These are phyloP conservation scores for Labeo rohita DNA, from an alignment of 2,113 vertebrate species.

Conservation along the genomic window DNA sequence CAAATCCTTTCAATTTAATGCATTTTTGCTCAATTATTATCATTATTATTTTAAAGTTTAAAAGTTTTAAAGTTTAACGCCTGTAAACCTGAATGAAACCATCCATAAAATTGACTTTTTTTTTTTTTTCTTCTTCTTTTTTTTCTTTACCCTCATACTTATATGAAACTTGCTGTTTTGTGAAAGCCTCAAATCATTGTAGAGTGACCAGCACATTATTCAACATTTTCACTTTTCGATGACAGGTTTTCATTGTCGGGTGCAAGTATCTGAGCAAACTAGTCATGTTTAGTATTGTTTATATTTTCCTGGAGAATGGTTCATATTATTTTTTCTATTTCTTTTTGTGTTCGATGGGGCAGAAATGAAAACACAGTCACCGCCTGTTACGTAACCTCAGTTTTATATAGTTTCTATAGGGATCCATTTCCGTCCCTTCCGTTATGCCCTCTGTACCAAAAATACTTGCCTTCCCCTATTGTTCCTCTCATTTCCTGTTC, in stretches of 20 bases:
- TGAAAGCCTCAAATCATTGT: background rate
- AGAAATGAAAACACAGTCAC: background rate
- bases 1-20: background rate
- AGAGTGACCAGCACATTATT: background rate
- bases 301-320: background rate
- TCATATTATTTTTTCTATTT: background rate
- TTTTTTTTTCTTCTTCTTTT: too few relatives aligned
- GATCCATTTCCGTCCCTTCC: constrained; percentile 57
- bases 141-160: background rate
- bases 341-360: background rate
- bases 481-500: constrained; percentile 53
- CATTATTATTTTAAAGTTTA: too few relatives aligned
- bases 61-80: too few relatives aligned
- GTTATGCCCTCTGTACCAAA: constrained; percentile 33
- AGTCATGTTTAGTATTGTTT: background rate
- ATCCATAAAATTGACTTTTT: too few relatives aligned
- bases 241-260: too few relatives aligned
- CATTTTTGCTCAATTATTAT: background rate
- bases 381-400: background rate
- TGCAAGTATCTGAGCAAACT: background rate
- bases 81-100: too few relatives aligned
- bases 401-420: constrained; percentile 40
- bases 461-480: constrained; percentile 41
- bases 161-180: background rate
- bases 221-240: background rate